Evolutionary conservation across 2,888 invertebrate genomes (phyloP), one percentile per base, ranked within the genome.

Genomic region (Protodeltote pygarga): DNA sequence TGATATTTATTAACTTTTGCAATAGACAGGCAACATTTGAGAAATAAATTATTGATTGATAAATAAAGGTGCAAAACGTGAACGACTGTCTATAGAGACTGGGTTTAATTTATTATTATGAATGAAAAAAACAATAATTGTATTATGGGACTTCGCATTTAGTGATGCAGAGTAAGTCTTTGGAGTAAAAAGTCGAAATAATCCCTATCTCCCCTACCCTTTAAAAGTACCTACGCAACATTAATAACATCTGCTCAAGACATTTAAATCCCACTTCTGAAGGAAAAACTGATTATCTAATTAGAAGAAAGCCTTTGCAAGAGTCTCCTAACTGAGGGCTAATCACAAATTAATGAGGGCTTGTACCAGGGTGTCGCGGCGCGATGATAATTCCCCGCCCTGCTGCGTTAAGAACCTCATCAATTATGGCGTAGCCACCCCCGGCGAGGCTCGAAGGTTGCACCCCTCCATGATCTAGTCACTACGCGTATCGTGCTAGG

Each of bases 331-430:
- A 87, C 83, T 81, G 84, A 79, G 79, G 83, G 86, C 90, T 91
- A 92, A 91, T 91, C 91, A 91, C 85, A 84, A 91, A 92, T 92
- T 91, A 92, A 92, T 91, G 90, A 82, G 81, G 73, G 79, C 85
- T 88, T 87, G 89, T 88, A 87, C 77, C 79, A 76, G 76, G 79
- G 87, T 85, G 88, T 88, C 87, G 87, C 74, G 77, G 75, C 75
- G 79, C 82, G 81, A 88, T 89, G 89, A 91, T 89, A 89, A 89
- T 88, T 87, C 84, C 77, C 78, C 83, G 77, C 89, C 88, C 90
- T 83, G 87, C 89, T 83, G 92, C 81, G 91, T 87, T 88, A 91
- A 92, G 90, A 91, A 86, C 85, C 85, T 87, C 91, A 91, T 92
- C 89, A 87, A 92, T 92, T 92, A 92, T 87, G 85, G 85, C 79